These are phyloP conservation scores for Neomonachus schauinslandi DNA, from an alignment of 2,113 vertebrate genomes.

Conservation along the genomic window DNA sequence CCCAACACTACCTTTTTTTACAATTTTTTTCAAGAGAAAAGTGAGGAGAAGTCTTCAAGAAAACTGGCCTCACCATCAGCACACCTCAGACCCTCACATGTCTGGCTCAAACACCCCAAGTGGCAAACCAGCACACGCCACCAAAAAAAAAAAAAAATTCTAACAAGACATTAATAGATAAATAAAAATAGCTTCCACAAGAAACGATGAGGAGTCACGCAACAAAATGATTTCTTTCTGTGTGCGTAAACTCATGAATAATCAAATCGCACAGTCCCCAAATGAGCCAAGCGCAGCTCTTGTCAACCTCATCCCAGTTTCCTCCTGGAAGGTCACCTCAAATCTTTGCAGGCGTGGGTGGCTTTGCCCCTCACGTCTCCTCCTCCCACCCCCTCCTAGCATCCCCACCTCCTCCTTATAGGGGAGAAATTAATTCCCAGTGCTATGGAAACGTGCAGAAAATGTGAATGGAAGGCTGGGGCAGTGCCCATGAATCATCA, in stretches of 20 bases:
- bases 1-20: background rate
- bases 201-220: constrained; percentile 66
- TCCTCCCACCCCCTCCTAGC: background rate
- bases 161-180: constrained; percentile 81
- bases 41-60: background rate
- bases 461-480: constrained; percentile 45
- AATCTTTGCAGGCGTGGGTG: constrained; percentile 52
- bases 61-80: background rate
- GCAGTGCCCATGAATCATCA: background rate
- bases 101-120: background rate
- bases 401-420: background rate
- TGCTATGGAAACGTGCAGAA: constrained; percentile 32
- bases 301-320: background rate
- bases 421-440: constrained; percentile 62
- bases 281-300: background rate
- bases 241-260: constrained; percentile 76
- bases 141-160: background rate
- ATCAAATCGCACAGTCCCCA: constrained; percentile 60
- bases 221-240: constrained; percentile 74
- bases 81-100: background rate
- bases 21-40: background rate
- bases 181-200: constrained; percentile 79
- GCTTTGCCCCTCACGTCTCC: constrained; percentile 46
- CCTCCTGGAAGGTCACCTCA: constrained; percentile 79
- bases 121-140: constrained; percentile 37